These are phyloP conservation scores for Seriola rivoliana DNA, from an alignment of 2,113 vertebrate species.

Conservation along the genomic window DNA sequence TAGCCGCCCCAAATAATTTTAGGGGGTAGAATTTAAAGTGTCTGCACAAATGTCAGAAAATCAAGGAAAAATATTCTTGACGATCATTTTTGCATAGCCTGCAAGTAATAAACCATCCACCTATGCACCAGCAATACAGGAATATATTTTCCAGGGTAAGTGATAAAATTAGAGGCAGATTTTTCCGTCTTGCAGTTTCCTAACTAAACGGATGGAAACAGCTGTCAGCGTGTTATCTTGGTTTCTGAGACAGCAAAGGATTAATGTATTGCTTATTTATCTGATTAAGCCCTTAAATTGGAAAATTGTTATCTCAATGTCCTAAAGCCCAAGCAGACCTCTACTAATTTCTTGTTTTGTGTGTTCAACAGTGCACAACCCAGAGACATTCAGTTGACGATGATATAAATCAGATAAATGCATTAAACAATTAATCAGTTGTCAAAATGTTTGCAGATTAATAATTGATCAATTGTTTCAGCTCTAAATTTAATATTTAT, in stretches of 20 bases:
- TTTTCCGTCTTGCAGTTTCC: constrained; percentile 30
- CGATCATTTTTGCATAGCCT: constrained; percentile 41
- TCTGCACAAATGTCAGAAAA: constrained; percentile 66
- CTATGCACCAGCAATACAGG: constrained; percentile 13
- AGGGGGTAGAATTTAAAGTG: constrained; percentile 1
- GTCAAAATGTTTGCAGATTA: not conserved
- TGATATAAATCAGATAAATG: not conserved
- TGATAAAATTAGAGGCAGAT: constrained; percentile 9
- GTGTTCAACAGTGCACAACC: no score
- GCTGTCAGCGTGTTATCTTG: not conserved
- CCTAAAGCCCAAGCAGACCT: not conserved
- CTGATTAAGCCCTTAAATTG: not conserved
- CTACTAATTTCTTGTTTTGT: not conserved
- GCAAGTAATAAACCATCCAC: constrained; percentile 43
- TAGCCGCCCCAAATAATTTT: constrained; percentile 3
- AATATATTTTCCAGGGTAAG: constrained; percentile 17
- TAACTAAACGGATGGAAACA: not conserved
- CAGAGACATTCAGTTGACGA: constrained; percentile 3
- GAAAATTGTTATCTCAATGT: not conserved
- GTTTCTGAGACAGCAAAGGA: no score
- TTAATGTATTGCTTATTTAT: not conserved
- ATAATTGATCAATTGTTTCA: not conserved
- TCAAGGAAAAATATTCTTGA: constrained; percentile 33
- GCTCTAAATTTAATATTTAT: not conserved
- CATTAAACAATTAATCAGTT: not conserved